Evolutionary conservation across 2,888 invertebrate species (phyloP), one percentile per base, ranked within the genome.

Genomic region (Stenolophus ochropezus): DNA sequence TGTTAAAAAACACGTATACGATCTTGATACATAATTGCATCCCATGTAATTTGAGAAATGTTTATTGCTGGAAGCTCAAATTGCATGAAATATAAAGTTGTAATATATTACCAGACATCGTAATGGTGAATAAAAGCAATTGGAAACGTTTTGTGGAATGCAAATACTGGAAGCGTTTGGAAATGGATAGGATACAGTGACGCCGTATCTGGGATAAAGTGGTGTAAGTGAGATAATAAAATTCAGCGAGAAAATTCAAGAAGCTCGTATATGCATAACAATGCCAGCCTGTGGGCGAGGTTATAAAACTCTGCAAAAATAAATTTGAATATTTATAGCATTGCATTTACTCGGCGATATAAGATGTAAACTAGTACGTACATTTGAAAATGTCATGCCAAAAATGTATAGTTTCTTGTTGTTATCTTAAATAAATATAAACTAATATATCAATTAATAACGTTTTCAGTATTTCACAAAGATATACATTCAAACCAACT

Each of bases 171-270:
- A 5, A 61, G 11, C 25, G 27, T 14, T 61, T 61, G 27, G 27
- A 27, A 61, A 61, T 27, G 25, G 25, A 61, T 2, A 20, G 20
- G 27, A 61, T 61, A 25, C 25, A 14, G 14, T 61, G 33, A 11
- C 33, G 33, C 33, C 16, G 14, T 61, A 23, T 23, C n/a, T n/a
- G n/a, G 14, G 61, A 25, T 61, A 61, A 61, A 8, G 23, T 21
- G 25, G 33, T 5, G 27, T 69, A 69, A 69, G 33, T 69, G 18
- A 69, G 33, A 33, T 69, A 27, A 69, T 69, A 69, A 69, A 69
- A 69, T 69, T 33, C 65, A 69, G 33, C 27, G 65, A 69, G 33
- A 69, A 65, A 69, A 69, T 69, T 69, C 65, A 69, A 69, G 65
- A 69, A 69, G 65, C 65, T 18, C 27, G 65, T 25, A 61, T 58